These are phyloP conservation scores for Ciconia boyciana DNA, from an alignment of 2,113 vertebrate species.

Conservation along the genomic window DNA sequence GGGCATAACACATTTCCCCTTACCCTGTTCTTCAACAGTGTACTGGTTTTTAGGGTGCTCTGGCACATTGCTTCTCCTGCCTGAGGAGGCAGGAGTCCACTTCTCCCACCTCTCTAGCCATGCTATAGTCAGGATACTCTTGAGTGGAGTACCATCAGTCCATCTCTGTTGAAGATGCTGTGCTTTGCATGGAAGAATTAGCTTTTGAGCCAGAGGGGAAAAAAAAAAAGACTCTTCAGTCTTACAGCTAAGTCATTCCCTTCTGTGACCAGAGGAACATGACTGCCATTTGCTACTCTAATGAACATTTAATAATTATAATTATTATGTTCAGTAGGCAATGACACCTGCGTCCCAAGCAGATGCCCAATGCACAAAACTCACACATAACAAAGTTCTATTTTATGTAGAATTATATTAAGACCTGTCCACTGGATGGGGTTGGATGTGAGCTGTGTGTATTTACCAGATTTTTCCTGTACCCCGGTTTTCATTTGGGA, in stretches of 20 bases:
- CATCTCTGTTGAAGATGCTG: neutral
- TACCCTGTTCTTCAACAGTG: neutral
- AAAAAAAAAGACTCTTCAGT: neutral
- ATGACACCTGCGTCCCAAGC: neutral
- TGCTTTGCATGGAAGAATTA: neutral
- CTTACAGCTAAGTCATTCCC: neutral
- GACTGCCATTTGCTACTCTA: neutral
- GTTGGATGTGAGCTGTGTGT: neutral
- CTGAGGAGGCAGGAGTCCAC: neutral
- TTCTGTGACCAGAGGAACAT: neutral
- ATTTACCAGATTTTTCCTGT: neutral
- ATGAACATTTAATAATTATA: neutral
- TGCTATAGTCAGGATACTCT: neutral
- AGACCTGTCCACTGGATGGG: neutral
- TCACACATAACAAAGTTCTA: neutral
- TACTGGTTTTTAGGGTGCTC: neutral
- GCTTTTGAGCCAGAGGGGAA: neutral
- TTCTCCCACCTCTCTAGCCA: neutral
- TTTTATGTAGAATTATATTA: neutral
- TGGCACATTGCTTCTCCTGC: neutral
- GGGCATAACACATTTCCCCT: neutral
- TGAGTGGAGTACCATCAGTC: neutral
- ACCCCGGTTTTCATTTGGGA: neutral
- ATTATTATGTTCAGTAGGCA: neutral
- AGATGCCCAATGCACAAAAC: neutral